Evolutionary conservation across 1,140 invertebrate genomes (phyloP).

Genomic region (Zophobas atratus): DNA sequence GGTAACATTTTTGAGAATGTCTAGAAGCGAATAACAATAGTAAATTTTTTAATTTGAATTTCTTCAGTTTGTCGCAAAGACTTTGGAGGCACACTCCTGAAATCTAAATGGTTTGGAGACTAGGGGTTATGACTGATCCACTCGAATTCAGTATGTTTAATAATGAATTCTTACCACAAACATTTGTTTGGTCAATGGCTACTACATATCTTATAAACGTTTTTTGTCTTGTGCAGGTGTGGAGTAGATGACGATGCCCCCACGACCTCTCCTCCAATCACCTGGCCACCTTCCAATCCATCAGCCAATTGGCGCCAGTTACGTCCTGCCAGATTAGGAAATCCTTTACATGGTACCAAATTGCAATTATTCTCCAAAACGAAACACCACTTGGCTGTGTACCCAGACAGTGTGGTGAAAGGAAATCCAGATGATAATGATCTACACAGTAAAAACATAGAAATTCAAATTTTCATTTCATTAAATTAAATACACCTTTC

Average conservation of each 20-base stretch:
- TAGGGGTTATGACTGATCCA: too few species aligned
- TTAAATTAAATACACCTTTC: constrained; percentile 47
- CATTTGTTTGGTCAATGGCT: neutral
- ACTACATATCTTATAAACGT: neutral
- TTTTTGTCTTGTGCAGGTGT: constrained; percentile 33
- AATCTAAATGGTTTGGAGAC: too few species aligned
- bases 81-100: too few species aligned
- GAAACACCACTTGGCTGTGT: constrained; percentile 73
- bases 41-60: too few species aligned
- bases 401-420: constrained; percentile 70
- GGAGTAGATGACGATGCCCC: constrained; percentile 29
- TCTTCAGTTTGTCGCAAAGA: too few species aligned
- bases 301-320: constrained; percentile 48
- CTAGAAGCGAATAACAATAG: too few species aligned
- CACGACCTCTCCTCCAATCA: constrained; percentile 37
- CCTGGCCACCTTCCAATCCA: constrained; percentile 56
- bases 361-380: constrained; percentile 74
- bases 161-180: too few species aligned
- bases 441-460: constrained; percentile 69
- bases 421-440: constrained; percentile 71
- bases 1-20: too few species aligned
- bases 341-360: constrained; percentile 63
- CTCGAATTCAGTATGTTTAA: too few species aligned
- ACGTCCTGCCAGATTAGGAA: constrained; percentile 55
- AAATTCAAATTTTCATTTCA: constrained; percentile 14